These are phyloP conservation scores for Hylia prasina DNA, from an alignment of 2,113 vertebrate species.

Conservation along the genomic window DNA sequence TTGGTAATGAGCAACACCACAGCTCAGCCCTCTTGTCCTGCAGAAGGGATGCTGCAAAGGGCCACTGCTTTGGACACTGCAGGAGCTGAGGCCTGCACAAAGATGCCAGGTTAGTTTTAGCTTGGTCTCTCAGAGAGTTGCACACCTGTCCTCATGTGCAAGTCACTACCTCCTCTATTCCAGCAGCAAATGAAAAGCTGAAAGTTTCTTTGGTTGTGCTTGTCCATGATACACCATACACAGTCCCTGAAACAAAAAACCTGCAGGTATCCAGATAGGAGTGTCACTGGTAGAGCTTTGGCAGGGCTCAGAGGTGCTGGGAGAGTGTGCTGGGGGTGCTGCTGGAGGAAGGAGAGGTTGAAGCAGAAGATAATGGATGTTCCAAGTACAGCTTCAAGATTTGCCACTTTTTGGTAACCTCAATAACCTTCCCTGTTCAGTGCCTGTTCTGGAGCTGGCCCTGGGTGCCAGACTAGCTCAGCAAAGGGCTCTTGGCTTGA, in stretches of 20 bases:
- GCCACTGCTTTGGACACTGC: neutral
- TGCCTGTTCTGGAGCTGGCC: neutral
- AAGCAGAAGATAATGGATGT: neutral
- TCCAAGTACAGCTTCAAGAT: neutral
- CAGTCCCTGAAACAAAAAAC: neutral
- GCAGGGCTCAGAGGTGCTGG: neutral
- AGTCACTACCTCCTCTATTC: neutral
- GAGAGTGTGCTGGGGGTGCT: neutral
- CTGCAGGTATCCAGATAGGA: neutral
- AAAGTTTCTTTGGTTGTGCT: neutral
- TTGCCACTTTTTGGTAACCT: neutral
- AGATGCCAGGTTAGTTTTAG: neutral
- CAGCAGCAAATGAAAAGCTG: neutral
- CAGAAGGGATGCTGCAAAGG: neutral
- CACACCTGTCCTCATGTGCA: neutral
- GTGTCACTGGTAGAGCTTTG: neutral
- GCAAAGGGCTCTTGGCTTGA: neutral
- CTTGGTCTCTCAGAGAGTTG: neutral
- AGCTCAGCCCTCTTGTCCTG: neutral
- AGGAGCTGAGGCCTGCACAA: neutral
- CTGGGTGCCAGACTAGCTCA: neutral
- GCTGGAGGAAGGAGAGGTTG: neutral
- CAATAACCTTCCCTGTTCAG: neutral
- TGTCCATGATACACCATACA: neutral
- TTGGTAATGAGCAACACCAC: fast-evolving